These are phyloP conservation scores for Hydriomena furcata DNA, from an alignment of 2,888 invertebrate genomes.

Conservation along the genomic window DNA sequence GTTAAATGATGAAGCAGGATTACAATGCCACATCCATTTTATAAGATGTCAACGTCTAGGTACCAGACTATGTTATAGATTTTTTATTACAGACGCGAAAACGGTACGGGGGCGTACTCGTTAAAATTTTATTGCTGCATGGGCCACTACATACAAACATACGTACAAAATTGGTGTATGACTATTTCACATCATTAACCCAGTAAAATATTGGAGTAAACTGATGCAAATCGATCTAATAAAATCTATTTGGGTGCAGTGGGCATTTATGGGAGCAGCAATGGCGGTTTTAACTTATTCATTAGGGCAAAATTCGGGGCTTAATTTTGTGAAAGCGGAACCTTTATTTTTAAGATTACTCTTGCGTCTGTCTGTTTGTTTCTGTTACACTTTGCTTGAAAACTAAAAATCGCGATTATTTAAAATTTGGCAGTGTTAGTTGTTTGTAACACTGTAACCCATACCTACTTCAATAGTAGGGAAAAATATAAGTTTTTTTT, in stretches of 20 bases:
- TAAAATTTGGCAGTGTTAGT: no score
- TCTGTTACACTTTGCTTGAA: no score
- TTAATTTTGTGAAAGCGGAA: no score
- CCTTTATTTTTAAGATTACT: no score
- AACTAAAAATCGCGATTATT: no score
- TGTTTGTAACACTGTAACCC: no score
- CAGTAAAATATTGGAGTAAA: conserved; percentile 23
- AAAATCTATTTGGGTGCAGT: conserved; percentile 24
- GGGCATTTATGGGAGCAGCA: conserved; percentile 12
- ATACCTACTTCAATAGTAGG: no score
- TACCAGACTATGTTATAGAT: conserved; percentile 34
- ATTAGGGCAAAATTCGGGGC: neutral
- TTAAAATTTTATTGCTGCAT: conserved; percentile 59
- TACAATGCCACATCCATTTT: conserved; percentile 42
- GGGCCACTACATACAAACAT: conserved; percentile 41
- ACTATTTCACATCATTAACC: conserved; percentile 23
- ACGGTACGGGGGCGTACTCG: conserved; percentile 46
- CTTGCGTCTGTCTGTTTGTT: no score
- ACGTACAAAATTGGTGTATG: conserved; percentile 28
- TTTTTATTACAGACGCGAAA: conserved; percentile 52
- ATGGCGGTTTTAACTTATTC: conserved; percentile 9
- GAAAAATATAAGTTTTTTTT: no score
- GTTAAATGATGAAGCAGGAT: conserved; percentile 7
- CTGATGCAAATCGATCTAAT: conserved; percentile 27
- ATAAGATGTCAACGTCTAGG: conserved; percentile 16